Evolutionary conservation across 2,888 invertebrate species (phyloP).

Genomic region (Trichacis sp.): DNA sequence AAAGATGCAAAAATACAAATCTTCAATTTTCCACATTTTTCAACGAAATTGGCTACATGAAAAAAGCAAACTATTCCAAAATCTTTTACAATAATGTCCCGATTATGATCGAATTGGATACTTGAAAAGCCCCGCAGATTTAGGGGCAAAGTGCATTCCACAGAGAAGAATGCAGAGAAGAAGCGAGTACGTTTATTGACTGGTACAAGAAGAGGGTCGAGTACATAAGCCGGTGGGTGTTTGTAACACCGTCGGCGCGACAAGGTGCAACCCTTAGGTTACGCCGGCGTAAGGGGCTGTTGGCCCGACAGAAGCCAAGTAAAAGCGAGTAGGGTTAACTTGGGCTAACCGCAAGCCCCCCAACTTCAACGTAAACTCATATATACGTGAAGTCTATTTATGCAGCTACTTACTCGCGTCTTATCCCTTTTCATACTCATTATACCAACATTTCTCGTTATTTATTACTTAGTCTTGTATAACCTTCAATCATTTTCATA

Average conservation of each 20-base stretch:
- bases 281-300: slow-evolving; percentile 60
- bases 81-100: not conserved
- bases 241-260: slow-evolving; percentile 45
- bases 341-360: slow-evolving; percentile 61
- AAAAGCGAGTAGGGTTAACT: slow-evolving; percentile 67
- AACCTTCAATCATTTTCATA: too few species aligned
- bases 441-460: too few species aligned
- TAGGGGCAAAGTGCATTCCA: not conserved
- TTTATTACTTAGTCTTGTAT: too few species aligned
- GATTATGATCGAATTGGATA: not conserved
- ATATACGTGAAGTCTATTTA: slow-evolving; percentile 45
- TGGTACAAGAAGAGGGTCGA: slow-evolving; percentile 26
- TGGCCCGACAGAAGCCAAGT: slow-evolving; percentile 68
- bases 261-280: slow-evolving; percentile 56
- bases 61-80: too few species aligned
- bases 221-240: slow-evolving; percentile 39
- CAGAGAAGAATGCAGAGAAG: slow-evolving; percentile 5
- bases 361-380: slow-evolving; percentile 52
- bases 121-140: not conserved
- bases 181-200: slow-evolving; percentile 24
- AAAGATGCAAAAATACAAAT: too few species aligned
- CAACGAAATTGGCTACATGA: too few species aligned
- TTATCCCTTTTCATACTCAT: slow-evolving; percentile 9
- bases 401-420: slow-evolving; percentile 37
- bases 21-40: too few species aligned